Evolutionary conservation across 2,113 vertebrate species (phyloP).

Genomic region (Ammodytes dubius): DNA sequence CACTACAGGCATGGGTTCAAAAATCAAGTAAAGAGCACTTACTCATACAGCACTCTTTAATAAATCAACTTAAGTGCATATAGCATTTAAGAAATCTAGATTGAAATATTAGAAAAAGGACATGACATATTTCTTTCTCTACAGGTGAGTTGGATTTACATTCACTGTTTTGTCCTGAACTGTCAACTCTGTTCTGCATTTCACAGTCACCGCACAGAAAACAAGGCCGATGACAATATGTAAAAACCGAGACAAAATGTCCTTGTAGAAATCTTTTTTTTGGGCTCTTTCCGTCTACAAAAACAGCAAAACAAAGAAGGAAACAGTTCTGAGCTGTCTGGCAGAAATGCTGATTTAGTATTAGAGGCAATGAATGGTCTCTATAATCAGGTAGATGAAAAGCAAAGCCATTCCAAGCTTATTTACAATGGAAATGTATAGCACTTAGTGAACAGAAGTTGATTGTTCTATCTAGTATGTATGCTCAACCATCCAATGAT

Average conservation of each 20-base stretch:
- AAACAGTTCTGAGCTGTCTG: background rate
- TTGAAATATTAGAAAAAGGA: background rate
- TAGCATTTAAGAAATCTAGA: background rate
- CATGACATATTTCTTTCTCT: no score
- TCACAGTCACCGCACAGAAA: background rate
- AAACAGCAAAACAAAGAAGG: background rate
- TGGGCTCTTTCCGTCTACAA: background rate
- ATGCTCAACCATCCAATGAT: no score
- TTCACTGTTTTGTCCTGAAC: background rate
- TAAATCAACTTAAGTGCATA: no score
- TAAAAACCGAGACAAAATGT: background rate
- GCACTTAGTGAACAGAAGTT: background rate
- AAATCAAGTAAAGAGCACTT: background rate
- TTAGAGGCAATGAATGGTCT: background rate
- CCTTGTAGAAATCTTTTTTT: background rate
- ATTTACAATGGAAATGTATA: background rate
- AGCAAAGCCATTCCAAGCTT: background rate
- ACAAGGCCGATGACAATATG: background rate
- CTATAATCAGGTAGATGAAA: background rate
- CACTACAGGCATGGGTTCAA: background rate
- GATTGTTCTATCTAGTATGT: background rate
- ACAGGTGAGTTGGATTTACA: background rate
- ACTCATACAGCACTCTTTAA: background rate
- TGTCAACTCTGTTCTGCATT: background rate
- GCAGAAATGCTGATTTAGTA: background rate